These are phyloP conservation scores for Phortica okadai DNA, from an alignment of 2,888 invertebrate genomes.

Conservation along the genomic window DNA sequence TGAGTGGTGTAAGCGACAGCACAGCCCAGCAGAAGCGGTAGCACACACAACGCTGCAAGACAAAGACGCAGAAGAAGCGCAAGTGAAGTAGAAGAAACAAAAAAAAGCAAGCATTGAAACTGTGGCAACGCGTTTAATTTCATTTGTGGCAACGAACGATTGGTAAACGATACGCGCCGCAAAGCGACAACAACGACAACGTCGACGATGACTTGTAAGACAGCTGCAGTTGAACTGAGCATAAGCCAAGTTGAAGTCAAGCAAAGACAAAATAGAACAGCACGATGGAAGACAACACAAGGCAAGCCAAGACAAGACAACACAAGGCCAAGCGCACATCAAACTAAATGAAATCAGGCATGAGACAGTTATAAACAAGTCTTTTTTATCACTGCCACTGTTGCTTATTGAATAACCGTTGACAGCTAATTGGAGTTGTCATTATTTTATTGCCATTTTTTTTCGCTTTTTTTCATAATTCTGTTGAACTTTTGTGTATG, in stretches of 20 bases:
- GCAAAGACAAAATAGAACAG: not conserved
- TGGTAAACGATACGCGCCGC: conserved; percentile 44
- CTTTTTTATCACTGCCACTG: conserved; percentile 33
- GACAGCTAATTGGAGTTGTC: too few relatives aligned
- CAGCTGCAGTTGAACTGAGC: conserved; percentile 36
- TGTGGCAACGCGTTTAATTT: conserved; percentile 69
- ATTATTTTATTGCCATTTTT: too few relatives aligned
- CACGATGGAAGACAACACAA: not conserved
- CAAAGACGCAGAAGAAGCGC: not conserved
- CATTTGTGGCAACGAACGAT: conserved; percentile 60
- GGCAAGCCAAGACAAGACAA: conserved; percentile 33
- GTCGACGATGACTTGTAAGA: not conserved
- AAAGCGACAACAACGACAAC: conserved; percentile 36
- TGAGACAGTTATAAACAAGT: conserved; percentile 54
- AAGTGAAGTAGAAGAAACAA: not conserved
- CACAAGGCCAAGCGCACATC: conserved; percentile 49
- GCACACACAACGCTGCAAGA: not conserved
- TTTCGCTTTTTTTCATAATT: too few relatives aligned
- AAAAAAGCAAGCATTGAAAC: conserved; percentile 50
- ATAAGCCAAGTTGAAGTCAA: conserved; percentile 14
- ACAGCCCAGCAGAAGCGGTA: not conserved
- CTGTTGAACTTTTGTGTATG: too few relatives aligned
- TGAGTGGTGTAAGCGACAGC: conserved; percentile 32
- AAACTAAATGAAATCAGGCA: conserved; percentile 51
- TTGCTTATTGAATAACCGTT: too few relatives aligned